phyloP scores from a whole-genome alignment of 2,888 invertebrate species.

The Drosophila aldrichi region DNA sequence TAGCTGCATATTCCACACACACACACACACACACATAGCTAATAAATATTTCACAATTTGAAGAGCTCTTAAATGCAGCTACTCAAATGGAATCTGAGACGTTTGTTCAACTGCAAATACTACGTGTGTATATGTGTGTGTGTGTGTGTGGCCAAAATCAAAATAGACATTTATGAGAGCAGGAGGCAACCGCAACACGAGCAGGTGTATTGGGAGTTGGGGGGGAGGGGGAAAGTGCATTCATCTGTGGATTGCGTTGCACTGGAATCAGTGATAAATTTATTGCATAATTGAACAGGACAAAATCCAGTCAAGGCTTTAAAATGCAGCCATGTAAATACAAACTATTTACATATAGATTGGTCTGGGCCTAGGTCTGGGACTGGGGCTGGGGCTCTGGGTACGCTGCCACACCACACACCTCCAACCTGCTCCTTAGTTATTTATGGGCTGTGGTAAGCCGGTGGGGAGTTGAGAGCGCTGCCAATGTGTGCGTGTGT shows the following conservation, averaged over 20 bases:
- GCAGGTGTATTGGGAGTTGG: not conserved
- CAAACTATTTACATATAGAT: slow-evolving; percentile 67
- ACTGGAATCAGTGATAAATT: slow-evolving; percentile 75
- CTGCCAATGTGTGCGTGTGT: slow-evolving; percentile 7
- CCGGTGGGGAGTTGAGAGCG: slow-evolving; percentile 41
- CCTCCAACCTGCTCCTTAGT: slow-evolving; percentile 35
- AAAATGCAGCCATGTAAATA: slow-evolving; percentile 69
- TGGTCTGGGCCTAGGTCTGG: slow-evolving; percentile 35
- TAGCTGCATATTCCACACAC: slow-evolving; percentile 50
- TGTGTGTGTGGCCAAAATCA: slow-evolving; percentile 51
- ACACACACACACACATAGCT: slow-evolving; percentile 45
- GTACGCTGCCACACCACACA: too few species aligned
- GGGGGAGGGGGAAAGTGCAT: slow-evolving; percentile 25
- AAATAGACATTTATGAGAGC: slow-evolving; percentile 45
- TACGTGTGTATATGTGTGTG: not conserved
- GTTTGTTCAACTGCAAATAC: slow-evolving; percentile 46
- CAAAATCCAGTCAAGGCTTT: slow-evolving; percentile 68
- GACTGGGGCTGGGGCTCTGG: slow-evolving; percentile 5
- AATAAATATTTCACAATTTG: slow-evolving; percentile 66
- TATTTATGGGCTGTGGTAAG: slow-evolving; percentile 75
- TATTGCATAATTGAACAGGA: slow-evolving; percentile 80
- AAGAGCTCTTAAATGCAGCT: slow-evolving; percentile 27
- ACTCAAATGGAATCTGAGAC: slow-evolving; percentile 43
- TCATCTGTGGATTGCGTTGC: slow-evolving; percentile 61
- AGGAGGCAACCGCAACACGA: slow-evolving; percentile 27